Evolutionary conservation across 2,888 invertebrate species (phyloP).

Genomic region (Biston betularia): DNA sequence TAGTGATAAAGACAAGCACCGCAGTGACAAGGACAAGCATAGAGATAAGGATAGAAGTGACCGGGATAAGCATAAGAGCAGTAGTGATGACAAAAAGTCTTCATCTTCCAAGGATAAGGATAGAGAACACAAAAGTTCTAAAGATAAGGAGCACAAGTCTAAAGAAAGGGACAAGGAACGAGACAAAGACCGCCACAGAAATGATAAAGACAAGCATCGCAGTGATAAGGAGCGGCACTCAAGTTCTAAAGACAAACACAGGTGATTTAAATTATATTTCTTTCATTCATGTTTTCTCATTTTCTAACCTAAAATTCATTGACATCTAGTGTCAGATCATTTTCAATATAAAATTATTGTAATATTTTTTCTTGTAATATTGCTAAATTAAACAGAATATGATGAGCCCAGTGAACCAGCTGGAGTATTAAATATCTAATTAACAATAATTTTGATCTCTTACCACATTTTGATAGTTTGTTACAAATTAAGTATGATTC

Average conservation of each 20-base stretch:
- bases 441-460: background rate
- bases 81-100: slow-evolving; percentile 67
- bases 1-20: slow-evolving; percentile 61
- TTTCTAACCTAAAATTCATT: slow-evolving; percentile 22
- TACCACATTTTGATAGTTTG: background rate
- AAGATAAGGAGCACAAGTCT: slow-evolving; percentile 82
- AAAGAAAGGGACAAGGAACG: slow-evolving; percentile 66
- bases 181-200: slow-evolving; percentile 75
- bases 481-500: slow-evolving; percentile 1
- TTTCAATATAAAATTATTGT: slow-evolving; percentile 1
- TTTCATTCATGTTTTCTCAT: slow-evolving; percentile 16
- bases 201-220: slow-evolving; percentile 77
- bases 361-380: background rate
- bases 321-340: slow-evolving; percentile 27
- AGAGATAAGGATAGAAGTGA: slow-evolving; percentile 67
- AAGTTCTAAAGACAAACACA: slow-evolving; percentile 86
- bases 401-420: background rate
- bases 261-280: slow-evolving; percentile 55
- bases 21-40: slow-evolving; percentile 68
- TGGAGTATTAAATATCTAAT: no score
- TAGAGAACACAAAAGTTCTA: slow-evolving; percentile 65
- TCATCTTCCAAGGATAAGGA: slow-evolving; percentile 59
- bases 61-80: slow-evolving; percentile 68
- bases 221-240: slow-evolving; percentile 79
- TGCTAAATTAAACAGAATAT: slow-evolving; percentile 17